These are phyloP conservation scores for Lathronympha strigana DNA, from an alignment of 2,888 invertebrate genomes.

Conservation along the genomic window DNA sequence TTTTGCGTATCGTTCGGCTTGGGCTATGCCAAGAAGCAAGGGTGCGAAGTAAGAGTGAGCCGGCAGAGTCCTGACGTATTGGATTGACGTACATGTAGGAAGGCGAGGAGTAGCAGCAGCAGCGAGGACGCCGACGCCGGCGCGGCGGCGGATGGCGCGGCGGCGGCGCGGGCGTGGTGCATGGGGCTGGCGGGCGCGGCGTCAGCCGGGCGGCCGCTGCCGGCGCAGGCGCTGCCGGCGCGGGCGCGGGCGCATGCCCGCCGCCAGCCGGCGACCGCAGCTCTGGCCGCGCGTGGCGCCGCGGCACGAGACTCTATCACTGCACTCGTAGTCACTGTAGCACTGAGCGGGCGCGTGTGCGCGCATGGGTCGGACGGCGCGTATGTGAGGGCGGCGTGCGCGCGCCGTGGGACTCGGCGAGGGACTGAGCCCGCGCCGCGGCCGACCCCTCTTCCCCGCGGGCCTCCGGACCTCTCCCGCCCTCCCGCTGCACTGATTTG, in stretches of 20 bases:
- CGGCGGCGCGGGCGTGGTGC: slow-evolving; percentile 53
- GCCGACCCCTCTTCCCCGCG: slow-evolving; percentile 46
- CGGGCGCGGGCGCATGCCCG: slow-evolving; percentile 39
- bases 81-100: slow-evolving; percentile 67
- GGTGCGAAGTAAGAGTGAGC: too few relatives aligned
- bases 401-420: slow-evolving; percentile 63
- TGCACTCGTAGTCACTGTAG: slow-evolving; percentile 37
- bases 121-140: slow-evolving; percentile 65
- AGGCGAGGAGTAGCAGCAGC: slow-evolving; percentile 72
- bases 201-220: slow-evolving; percentile 54
- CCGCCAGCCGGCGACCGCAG: slow-evolving; percentile 34
- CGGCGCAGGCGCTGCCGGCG: slow-evolving; percentile 23
- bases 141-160: slow-evolving; percentile 53
- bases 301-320: slow-evolving; percentile 43
- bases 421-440: slow-evolving; percentile 58
- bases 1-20: too few relatives aligned
- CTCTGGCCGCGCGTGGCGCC: slow-evolving; percentile 30
- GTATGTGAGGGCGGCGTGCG: slow-evolving; percentile 56
- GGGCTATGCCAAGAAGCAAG: neutral
- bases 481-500: slow-evolving; percentile 51
- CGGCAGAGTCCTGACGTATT: neutral
- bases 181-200: slow-evolving; percentile 51
- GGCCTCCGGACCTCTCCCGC: slow-evolving; percentile 23
- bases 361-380: slow-evolving; percentile 38
- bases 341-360: slow-evolving; percentile 43